Conservation (phyloP, 2,113 vertebrate species). For the Cyprinodon variegatus region DNA sequence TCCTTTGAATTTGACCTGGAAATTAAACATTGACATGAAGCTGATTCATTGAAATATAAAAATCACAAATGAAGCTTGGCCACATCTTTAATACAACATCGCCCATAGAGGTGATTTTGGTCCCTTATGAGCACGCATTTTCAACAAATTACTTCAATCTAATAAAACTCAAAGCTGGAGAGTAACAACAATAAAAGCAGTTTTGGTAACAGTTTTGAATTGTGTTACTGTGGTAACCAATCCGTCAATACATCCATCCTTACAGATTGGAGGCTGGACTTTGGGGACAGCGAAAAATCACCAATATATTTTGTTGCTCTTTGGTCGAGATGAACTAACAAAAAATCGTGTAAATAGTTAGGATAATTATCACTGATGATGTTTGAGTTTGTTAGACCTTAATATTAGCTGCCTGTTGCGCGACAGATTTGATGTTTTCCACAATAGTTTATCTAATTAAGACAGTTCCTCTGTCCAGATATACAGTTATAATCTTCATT, state of each 20-base stretch:
- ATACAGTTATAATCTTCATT: too few species aligned
- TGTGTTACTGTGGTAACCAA: not conserved
- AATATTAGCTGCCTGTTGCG: too few species aligned
- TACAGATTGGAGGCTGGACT: not conserved
- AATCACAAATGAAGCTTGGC: not conserved
- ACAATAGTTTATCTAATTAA: too few species aligned
- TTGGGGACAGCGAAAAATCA: too few species aligned
- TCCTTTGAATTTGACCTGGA: not conserved
- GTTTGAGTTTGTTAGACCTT: too few species aligned
- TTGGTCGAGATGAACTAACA: too few species aligned
- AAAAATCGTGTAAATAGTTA: too few species aligned
- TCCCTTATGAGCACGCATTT: not conserved
- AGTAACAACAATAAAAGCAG: not conserved
- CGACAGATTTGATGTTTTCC: too few species aligned
- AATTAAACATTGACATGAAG: not conserved
- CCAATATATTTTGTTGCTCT: too few species aligned
- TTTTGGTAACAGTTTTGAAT: not conserved
- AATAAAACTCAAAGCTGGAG: not conserved
- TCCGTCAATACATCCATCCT: too few species aligned
- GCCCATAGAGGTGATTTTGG: not conserved
- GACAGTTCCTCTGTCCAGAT: too few species aligned
- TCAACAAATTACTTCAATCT: constrained; percentile 6
- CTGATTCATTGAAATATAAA: constrained; percentile 1
- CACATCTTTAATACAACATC: not conserved
- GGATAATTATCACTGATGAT: too few species aligned